Conservation (phyloP, 2,888 invertebrate genomes). For the Ceramica pisi region DNA sequence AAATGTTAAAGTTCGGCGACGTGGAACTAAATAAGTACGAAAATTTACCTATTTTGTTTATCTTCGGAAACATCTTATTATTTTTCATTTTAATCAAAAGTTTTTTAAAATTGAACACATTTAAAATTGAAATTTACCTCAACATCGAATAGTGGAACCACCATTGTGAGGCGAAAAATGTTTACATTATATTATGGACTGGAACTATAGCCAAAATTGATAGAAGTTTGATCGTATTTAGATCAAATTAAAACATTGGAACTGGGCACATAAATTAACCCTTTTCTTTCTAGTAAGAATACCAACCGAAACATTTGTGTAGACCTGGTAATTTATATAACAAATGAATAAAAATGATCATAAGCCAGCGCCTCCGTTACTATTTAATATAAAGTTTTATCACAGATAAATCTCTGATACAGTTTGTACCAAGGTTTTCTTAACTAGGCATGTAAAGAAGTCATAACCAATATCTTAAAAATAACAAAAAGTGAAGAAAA, state of each 20-base stretch:
- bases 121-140: too few relatives aligned
- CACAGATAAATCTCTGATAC: constrained; percentile 36
- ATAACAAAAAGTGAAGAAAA: constrained; percentile 9
- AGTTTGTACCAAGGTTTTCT: constrained; percentile 24
- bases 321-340: neutral
- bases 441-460: neutral
- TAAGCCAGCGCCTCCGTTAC: neutral
- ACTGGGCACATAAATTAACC: neutral
- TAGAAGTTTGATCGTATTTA: neutral
- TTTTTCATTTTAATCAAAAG: too few relatives aligned
- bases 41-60: too few relatives aligned
- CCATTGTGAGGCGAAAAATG: neutral
- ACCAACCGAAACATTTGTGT: neutral
- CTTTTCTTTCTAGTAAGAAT: neutral
- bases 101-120: too few relatives aligned
- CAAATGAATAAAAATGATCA: neutral
- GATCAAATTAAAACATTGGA: neutral
- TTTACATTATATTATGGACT: neutral
- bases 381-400: constrained; percentile 32
- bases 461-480: constrained; percentile 3
- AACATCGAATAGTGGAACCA: too few relatives aligned
- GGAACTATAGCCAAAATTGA: neutral
- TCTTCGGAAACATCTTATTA: too few relatives aligned
- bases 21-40: neutral
- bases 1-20: neutral